Conservation (phyloP, 2,888 invertebrate species). For the Cheiracanthium punctorium region DNA sequence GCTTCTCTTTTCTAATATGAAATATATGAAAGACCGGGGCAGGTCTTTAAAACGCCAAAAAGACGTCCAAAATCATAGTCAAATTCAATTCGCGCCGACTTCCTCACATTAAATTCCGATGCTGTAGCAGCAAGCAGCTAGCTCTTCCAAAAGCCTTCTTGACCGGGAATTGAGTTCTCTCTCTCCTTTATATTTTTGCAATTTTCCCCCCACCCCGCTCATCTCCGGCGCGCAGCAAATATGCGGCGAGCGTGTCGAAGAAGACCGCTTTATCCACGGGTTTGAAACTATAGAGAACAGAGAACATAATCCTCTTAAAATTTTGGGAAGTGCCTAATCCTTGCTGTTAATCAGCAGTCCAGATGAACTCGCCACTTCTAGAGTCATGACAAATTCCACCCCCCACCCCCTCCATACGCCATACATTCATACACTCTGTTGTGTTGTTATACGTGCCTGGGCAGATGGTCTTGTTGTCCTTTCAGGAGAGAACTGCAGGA, state of each 20-base stretch:
- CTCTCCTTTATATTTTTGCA: no score
- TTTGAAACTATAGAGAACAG: conserved; percentile 1
- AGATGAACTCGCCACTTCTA: conserved; percentile 39
- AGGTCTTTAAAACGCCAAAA: neutral
- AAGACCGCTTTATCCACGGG: conserved; percentile 8
- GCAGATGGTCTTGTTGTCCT: conserved; percentile 45
- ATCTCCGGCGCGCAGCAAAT: neutral
- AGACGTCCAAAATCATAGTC: neutral
- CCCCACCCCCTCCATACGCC: conserved; percentile 9
- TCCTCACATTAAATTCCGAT: conserved; percentile 20
- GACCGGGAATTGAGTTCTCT: neutral
- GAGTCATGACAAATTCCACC: conserved; percentile 27
- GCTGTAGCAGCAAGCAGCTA: no score
- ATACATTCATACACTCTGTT: neutral
- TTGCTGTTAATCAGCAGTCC: conserved; percentile 59
- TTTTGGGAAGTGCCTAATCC: conserved; percentile 66
- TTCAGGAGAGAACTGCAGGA: conserved; percentile 23
- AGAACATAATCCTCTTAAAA: conserved; percentile 65
- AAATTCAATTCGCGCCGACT: neutral
- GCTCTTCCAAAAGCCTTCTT: conserved; percentile 5
- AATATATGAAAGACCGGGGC: neutral
- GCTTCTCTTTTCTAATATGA: neutral
- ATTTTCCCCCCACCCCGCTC: neutral
- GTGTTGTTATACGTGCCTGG: neutral
- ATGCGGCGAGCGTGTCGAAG: neutral